Evolutionary conservation across 2,797 vertebrate species (phyloP), one percentile per base, ranked within the genome.

Genomic region (Notolabrus celidotus): DNA sequence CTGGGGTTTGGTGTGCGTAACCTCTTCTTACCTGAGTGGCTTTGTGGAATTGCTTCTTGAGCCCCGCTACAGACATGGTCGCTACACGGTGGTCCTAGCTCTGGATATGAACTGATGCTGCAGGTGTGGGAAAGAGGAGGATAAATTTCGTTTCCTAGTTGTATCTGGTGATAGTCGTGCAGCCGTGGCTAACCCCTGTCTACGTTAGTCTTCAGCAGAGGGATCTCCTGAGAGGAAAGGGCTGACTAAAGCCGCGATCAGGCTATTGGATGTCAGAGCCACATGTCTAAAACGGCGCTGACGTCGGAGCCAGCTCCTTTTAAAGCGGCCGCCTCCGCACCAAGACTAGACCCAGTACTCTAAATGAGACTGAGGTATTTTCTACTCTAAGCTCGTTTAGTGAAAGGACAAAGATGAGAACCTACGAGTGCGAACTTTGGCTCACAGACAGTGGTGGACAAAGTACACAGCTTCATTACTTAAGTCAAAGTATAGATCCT

Each of bases 41-140:
- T 93, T 98, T 97, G 91, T 97, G 96, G 93, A 98, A 97, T 72
- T 97, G 96, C 86, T 97, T 97, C 93, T 96, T 97, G 14, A 98
- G 89, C 69, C 96, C 96, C 71, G 96, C 96, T 89, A 96, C 95
- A 80, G 96, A 96, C 96, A 97, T 97, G 88, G 62, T 88, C 31
- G 81, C 82, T 80, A 71, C 80, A 42, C 82, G 77, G 45, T 58
- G 83, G 27, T 75, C 83, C 67, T 71, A 59, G 51, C 57, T 34
- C 80, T 41, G 17, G 17, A 19, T 17, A 5, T 31, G 22, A 51
- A 34, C 31, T 20, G 82, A 20, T 59, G 79, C 65, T 81, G 82
- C 55, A 20, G 54, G 16, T 39, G 20, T 3, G 51, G 0, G 31
- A 1, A 39, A 4, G 31, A 67, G 47, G 65, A 53, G 52, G 42